Evolutionary conservation across 2,888 invertebrate genomes (phyloP), one percentile per base, ranked within the genome.

Genomic region (Spisula subtruncata): DNA sequence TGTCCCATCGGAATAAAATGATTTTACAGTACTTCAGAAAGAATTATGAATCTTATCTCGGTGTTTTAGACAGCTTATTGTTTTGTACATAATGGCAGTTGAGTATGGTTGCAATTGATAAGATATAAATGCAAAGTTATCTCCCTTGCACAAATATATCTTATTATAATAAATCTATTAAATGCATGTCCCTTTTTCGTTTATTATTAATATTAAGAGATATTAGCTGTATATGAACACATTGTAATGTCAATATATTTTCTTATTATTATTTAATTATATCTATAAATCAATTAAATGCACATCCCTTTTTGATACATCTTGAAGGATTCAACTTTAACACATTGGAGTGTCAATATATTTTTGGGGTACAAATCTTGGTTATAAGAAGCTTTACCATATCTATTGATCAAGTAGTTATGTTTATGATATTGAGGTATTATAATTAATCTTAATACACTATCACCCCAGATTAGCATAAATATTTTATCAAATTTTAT

Each of bases 401-500:
- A 66, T 66, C 25, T 66, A 25, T 25, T 66, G 25, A 66, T 66
- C 25, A 66, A 66, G n/a, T 25, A n/a, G 25, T 66, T 25, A 66
- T 60, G 60, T 60, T 60, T 60, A 60, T 25, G 10, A 66, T 66
- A 25, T 66, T 10, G 25, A n/a, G 60, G 25, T 25, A 66, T 25
- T 66, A 66, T 66, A 25, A 25, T n/a, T 25, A 10, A 66, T 66
- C 25, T 66, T 66, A 66, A n/a, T 66, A 25, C 25, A 10, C 60
- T 66, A 66, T 66, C 60, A 66, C 60, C 60, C 60, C 4, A 6
- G 60, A 2, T 66, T 25, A 66, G 60, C 12, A 25, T 66, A 25
- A 25, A 66, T 25, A 25, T 25, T 82, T 82, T 82, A 82, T 82
- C 82, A 82, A 82, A 82, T 18, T 82, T 82, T 82, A 82, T 82